Base-by-base conservation (phyloP, 2,113 vertebrate species). In the Oceanites oceanicus region DNA sequence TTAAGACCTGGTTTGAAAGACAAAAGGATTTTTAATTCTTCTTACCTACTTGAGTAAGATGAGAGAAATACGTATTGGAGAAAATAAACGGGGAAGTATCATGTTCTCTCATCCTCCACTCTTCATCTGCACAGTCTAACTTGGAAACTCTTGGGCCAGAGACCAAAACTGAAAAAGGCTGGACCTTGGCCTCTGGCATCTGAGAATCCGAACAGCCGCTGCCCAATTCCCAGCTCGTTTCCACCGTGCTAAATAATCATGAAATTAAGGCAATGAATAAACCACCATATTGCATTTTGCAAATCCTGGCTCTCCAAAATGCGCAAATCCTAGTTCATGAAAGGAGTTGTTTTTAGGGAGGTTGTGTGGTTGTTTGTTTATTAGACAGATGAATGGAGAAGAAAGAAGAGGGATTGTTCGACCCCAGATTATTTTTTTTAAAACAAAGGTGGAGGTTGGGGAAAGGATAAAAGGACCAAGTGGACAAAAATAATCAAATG, bases 81-180 rank as follows among this genome's bases (percentile, higher is more conserved):
- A 81, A 59, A 50, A 77, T 15, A 47, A 59, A 34, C 0, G 0
- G 29, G 9, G 7, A 66, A 32, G 1, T 30, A 29, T 9, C 0
- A 0, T 6, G 5, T 49, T 61, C n/a, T 59, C 56, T 49, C 45
- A 11, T 52, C 13, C 26, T 68, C 12, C 10, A 18, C 0, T 0
- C 59, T 52, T 77, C 44, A 25, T 22, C 30, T 19, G 29, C 4
- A 0, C 26, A 15, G 7, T 20, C 34, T 20, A 15, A 25, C 63
- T 42, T 36, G 55, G 68, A 70, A 85, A 34, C 20, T 36, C 49
- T 5, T 30, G 52, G 22, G 42, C 27, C 49, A 83, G 62, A 82
- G 19, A 75, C 19, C 49, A 11, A 42, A 50, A 23, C 5, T 21
- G 14, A 62, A 73, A 49, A 8, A 36, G 68, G 17, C 40, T 75